Base-by-base conservation (phyloP, 2,888 invertebrate species). In the Latrodectus hesperus region DNA sequence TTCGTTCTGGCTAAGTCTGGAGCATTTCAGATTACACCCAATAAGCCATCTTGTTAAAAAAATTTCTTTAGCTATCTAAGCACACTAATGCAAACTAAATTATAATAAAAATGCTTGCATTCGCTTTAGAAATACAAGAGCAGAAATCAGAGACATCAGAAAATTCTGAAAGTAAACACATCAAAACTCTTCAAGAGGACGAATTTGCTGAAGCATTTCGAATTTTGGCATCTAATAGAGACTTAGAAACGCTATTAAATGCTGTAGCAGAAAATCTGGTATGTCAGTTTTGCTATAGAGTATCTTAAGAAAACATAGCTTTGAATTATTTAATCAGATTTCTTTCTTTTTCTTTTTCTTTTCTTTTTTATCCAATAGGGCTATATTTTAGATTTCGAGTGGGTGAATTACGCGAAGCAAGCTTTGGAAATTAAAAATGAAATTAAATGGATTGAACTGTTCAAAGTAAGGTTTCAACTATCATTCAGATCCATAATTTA, bases 401-500 rank as follows among this genome's bases (percentile, higher is more conserved):
- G 86, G 86, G 86, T 77, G 26, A 71, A 86, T 53, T 86, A 86
- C 51, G 70, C 76, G 9, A 76, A 72, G 65, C 60, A 76, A 65
- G 81, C 76, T 26, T 67, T 86, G 22, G 55, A 81, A n/a, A 49
- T 86, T 9, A 53, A 72, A 49, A 75, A 81, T 16, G 77, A 86
- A 67, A 52, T 86, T 10, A 76, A 72, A 72, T 86, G 86, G 86
- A 52, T 86, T 17, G 86, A 86, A 55, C 17, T 86, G n/a, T 86
- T 86, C 53, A 86, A 86, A 67, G 86, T 86, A 72, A 72, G 49
- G 67, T 9, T 9, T 4, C 4, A 38, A 3, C 38, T 38, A 51
- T 52, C 17, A 8, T 22, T 67, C 14, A 16, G 38, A 1, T 6
- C 5, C 1, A 38, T 38, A 38, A 38, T 38, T 38, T 38, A 38